Conservation (phyloP, 1,140 invertebrate genomes). For the Heliconius nattereri region DNA sequence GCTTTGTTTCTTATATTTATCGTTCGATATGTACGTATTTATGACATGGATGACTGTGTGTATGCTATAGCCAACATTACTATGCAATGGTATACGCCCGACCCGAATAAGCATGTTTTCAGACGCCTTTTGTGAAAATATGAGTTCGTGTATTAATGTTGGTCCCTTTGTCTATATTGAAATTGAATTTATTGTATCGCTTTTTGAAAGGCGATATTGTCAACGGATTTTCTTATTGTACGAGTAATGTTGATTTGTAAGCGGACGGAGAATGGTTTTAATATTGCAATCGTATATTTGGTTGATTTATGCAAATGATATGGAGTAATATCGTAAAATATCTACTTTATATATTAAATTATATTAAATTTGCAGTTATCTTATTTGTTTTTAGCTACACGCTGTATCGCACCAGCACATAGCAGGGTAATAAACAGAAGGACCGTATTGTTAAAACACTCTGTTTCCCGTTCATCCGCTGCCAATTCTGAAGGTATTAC, state of each 20-base stretch:
- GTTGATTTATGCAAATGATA: constrained; percentile 18
- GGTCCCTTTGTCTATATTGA: constrained; percentile 40
- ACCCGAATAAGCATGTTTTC: constrained; percentile 59
- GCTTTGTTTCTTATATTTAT: constrained; percentile 79
- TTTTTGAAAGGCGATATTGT: constrained; percentile 41
- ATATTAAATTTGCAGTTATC: not conserved
- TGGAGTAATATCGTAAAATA: not conserved
- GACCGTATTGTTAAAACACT: too few relatives aligned
- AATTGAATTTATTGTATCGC: constrained; percentile 41
- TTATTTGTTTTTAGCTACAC: not conserved
- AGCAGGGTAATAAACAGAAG: too few relatives aligned
- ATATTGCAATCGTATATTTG: constrained; percentile 13
- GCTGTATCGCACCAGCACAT: too few relatives aligned
- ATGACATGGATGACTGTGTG: constrained; percentile 55
- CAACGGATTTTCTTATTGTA: constrained; percentile 30
- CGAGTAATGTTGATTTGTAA: constrained; percentile 26
- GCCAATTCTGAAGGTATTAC: too few relatives aligned
- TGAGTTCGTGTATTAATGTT: constrained; percentile 39
- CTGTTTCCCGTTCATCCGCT: too few relatives aligned
- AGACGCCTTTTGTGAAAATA: constrained; percentile 67
- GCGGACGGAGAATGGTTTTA: constrained; percentile 13
- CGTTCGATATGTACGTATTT: constrained; percentile 70
- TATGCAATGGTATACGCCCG: constrained; percentile 56
- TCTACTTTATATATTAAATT: not conserved
- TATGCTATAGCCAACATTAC: constrained; percentile 52